These are phyloP conservation scores for Schizotus pectinicornis DNA, from an alignment of 2,888 invertebrate genomes.

Conservation along the genomic window DNA sequence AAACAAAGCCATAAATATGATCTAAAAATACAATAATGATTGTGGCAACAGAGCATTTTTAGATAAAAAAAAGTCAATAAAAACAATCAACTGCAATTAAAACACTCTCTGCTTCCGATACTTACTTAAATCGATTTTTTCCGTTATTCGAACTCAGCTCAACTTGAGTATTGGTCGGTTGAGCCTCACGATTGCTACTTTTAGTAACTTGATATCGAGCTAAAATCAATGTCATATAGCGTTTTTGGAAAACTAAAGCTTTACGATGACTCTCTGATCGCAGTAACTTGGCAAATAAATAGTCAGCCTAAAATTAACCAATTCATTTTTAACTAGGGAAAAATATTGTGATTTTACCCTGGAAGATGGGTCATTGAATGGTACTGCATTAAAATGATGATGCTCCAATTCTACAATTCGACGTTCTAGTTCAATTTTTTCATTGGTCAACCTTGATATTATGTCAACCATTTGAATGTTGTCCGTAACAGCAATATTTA, in stretches of 20 bases:
- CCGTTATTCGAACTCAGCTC: neutral
- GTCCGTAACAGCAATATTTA: slow-evolving; percentile 61
- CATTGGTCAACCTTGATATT: slow-evolving; percentile 55
- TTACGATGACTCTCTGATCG: slow-evolving; percentile 86
- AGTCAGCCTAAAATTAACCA: slow-evolving; percentile 47
- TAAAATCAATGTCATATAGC: slow-evolving; percentile 69
- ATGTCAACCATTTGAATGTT: slow-evolving; percentile 61
- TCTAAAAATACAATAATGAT: too few species aligned
- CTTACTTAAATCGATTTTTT: slow-evolving; percentile 10
- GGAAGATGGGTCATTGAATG: slow-evolving; percentile 51
- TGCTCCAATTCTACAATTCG: slow-evolving; percentile 59
- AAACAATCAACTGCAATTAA: neutral
- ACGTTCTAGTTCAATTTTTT: slow-evolving; percentile 60
- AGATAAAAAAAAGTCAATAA: too few species aligned
- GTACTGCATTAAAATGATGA: slow-evolving; percentile 40
- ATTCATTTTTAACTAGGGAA: too few species aligned
- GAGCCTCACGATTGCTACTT: neutral
- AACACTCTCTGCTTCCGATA: neutral
- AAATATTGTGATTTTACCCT: slow-evolving; percentile 25
- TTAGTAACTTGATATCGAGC: slow-evolving; percentile 6
- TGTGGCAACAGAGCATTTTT: too few species aligned
- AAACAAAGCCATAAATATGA: too few species aligned
- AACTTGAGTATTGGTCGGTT: neutral
- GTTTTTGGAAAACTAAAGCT: slow-evolving; percentile 89
- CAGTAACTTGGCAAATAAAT: slow-evolving; percentile 72